Evolutionary conservation across 2,888 invertebrate species (phyloP), one percentile per base, ranked within the genome.

Genomic region (Ichneumoninae sp.): DNA sequence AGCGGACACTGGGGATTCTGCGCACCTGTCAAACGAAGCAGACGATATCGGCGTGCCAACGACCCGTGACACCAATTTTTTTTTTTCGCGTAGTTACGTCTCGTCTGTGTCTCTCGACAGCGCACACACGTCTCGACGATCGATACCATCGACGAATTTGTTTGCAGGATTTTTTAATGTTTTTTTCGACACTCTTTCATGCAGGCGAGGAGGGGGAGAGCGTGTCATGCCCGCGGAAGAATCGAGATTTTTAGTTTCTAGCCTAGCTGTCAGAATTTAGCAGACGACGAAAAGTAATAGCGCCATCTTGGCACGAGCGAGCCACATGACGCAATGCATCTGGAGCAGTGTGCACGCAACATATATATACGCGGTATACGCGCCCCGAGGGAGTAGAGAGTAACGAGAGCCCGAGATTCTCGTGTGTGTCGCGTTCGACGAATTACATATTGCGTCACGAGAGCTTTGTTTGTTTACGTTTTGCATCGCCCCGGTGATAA

Each of bases 381-480:
- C 57, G 80, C 68, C 80, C 77, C 70, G 79, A 36, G 22, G 19
- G 16, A 68, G 22, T 5, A n/a, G 22, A 72, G 40, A 74, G n/a
- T 26, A 26, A 26, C 65, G 33, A 33, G 47, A 68, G 40, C 52
- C 68, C 72, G 76, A 57, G 70, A 10, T 40, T 54, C 47, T 52
- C 52, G 75, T 69, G 47, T 72, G 69, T 74, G 50, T 54, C 26
- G 66, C 76, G 72, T 79, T 74, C 52, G 65, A 50, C 78, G 66
- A 75, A 81, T 47, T 47, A 79, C 78, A 30, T 33, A 84, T 85
- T 82, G 82, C 82, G 84, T 85, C 84, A 79, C 84, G 52, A 54
- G 60, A 54, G 60, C 68, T 86, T 88, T 88, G 84, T 86, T 83
- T 89, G 86, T 83, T 90, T 82, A 83, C 71, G 77, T 86, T 74